Evolutionary conservation across 2,888 invertebrate species (phyloP).

Genomic region (Ischnus inquisitorius): DNA sequence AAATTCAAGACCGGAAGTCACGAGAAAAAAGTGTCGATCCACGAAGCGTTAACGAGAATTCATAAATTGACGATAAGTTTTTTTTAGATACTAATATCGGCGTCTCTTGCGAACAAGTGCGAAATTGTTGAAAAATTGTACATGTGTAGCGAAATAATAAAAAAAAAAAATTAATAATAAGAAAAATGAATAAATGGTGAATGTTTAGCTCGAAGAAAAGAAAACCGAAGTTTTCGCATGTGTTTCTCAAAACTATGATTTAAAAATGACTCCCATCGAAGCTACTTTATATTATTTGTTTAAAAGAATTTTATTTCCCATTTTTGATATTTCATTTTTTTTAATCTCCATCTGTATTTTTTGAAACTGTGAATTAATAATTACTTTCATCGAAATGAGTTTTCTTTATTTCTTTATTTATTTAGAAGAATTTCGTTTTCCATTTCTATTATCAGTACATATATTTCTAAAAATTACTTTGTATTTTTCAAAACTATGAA

Average conservation of each 20-base stretch:
- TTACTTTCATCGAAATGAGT: too few relatives aligned
- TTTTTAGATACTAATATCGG: neutral
- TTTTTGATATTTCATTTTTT: too few relatives aligned
- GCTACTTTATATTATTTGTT: neutral
- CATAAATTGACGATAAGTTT: neutral
- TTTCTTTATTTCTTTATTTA: too few relatives aligned
- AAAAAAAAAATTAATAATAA: slow-evolving; percentile 44
- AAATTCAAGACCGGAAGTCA: slow-evolving; percentile 21
- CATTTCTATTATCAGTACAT: too few relatives aligned
- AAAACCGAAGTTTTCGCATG: slow-evolving; percentile 32
- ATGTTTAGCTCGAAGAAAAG: slow-evolving; percentile 74
- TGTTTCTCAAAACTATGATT: slow-evolving; percentile 23
- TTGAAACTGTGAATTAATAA: too few relatives aligned
- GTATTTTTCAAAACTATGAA: too few relatives aligned
- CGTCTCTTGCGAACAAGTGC: neutral
- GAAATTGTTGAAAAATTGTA: slow-evolving; percentile 13
- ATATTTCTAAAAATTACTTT: too few relatives aligned
- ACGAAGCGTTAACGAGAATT: neutral
- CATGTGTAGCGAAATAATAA: slow-evolving; percentile 4
- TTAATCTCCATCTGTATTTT: too few relatives aligned
- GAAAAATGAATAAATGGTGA: slow-evolving; percentile 68
- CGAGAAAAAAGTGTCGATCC: neutral
- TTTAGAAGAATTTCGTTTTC: too few relatives aligned
- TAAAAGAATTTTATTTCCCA: neutral
- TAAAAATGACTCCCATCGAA: neutral